These are phyloP conservation scores for Caenorhabditis sulstoni DNA, from an alignment of 2,888 invertebrate genomes.

Conservation along the genomic window DNA sequence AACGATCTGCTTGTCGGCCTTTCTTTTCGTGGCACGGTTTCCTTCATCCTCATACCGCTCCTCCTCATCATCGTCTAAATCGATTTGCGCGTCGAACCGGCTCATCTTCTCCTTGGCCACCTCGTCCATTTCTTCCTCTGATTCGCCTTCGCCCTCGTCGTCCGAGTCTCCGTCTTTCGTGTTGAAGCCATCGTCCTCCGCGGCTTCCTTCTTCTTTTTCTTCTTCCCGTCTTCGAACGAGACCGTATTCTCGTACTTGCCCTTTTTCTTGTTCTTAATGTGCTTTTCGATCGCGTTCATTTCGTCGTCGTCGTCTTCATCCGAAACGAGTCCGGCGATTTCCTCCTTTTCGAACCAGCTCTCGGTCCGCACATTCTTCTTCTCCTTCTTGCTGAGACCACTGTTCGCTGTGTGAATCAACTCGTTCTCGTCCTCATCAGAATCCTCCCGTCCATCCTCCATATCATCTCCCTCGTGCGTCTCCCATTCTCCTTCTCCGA, in stretches of 20 bases:
- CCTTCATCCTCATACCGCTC: constrained; percentile 57
- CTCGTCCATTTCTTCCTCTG: constrained; percentile 61
- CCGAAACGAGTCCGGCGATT: constrained; percentile 88
- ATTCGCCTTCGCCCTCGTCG: constrained; percentile 51
- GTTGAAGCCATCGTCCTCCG: constrained; percentile 65
- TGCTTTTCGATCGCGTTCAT: constrained; percentile 82
- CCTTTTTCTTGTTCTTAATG: constrained; percentile 65
- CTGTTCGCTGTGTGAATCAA: constrained; percentile 80
- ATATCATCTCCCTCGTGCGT: constrained; percentile 54
- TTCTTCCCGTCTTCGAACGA: constrained; percentile 67
- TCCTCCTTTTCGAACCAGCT: constrained; percentile 91
- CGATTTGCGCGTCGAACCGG: constrained; percentile 65
- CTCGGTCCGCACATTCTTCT: constrained; percentile 86
- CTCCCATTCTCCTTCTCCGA: constrained; percentile 74
- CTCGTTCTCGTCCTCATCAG: constrained; percentile 70
- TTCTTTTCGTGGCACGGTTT: constrained; percentile 62
- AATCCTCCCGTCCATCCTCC: constrained; percentile 48
- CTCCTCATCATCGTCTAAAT: constrained; percentile 65
- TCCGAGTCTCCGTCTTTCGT: constrained; percentile 48
- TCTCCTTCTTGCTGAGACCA: constrained; percentile 83
- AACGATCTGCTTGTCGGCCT: constrained; percentile 63
- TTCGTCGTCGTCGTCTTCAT: constrained; percentile 90
- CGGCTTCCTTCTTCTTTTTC: constrained; percentile 81
- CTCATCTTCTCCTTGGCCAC: constrained; percentile 52
- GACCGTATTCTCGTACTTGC: constrained; percentile 58